Evolutionary conservation across 2,113 vertebrate genomes (phyloP), one percentile per base, ranked within the genome.

Genomic region (Sphyrna mokarran): DNA sequence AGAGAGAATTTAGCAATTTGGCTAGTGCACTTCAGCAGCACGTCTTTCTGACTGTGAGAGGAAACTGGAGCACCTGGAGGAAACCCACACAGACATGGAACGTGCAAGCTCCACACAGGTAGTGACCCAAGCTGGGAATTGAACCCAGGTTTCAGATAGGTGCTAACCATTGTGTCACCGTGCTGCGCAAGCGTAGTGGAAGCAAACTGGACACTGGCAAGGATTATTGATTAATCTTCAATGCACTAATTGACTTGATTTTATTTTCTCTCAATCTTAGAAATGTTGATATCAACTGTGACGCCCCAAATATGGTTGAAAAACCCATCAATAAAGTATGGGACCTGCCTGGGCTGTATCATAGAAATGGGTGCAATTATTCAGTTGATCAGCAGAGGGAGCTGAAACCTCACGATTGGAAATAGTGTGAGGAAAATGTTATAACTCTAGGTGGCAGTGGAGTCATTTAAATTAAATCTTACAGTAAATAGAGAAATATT

Each of bases 331-430:
- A 7, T 33, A 61, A n/a, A 63, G 37, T 9, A 4, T 66, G 61
- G 61, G n/a, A 22, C 9, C 89, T 22, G 37, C 14, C 33, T 93
- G 16, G 63, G 33, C 14, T 20, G 33, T 0, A n/a, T n/a, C 14
- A 91, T 63, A 66, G n/a, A 33, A 91, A 66, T 89, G 20, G 54
- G 48, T 89, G 86, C 87, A 29, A 90, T 90, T 93, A 66, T 68
- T 5, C 89, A 68, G 6, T n/a, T 29, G 18, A n/a, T 22, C 89
- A 91, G 58, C 29, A 93, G 61, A 18, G 61, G 89, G 61, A 37
- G 89, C 89, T 20, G 16, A 93, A 66, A 22, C 4, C 58, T 66
- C n/a, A 16, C 22, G 1, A 16, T 37, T 68, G 33, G 61, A 68
- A 68, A 40, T 63, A 66, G 16, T 22, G 61, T 18, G 16, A 6